Base-by-base conservation (phyloP, 2,888 invertebrate species). In the Cepaea hortensis region DNA sequence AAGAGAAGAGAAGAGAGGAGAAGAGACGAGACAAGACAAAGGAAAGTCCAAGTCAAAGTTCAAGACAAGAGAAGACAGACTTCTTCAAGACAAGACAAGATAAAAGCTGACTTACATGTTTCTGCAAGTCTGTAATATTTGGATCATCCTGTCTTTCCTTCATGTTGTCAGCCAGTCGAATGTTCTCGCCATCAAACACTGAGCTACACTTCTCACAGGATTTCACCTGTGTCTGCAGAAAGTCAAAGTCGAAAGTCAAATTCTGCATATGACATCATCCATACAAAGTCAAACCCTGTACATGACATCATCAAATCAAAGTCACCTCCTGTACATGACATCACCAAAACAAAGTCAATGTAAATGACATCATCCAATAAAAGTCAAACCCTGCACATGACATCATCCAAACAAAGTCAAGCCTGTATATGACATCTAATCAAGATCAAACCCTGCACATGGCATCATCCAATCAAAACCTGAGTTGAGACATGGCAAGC, bases 81-180 rank as follows among this genome's bases (percentile, higher is more conserved):
- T 13, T 13, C 9, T 65, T 11, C 18, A 65, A 65, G 18, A 18
- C 18, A 65, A 73, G 73, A 23, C 13, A 20, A 79, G 35, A 35
- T 18, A 61, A 79, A 61, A 3, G 23, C 23, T 35, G 62, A 1
- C 68, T 23, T 81, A 84, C 87, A 11, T 87, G 87, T 81, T 81
- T 87, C 55, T 87, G 87, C 48, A 87, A 76, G 35, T 84, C 84
- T 80, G 84, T 87, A 11, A 87, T 55, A 15, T 87, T 84, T 20
- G 87, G 87, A 46, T 87, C 87, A 23, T 81, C 81, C 23, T 84
- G 84, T 20, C 70, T 75, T 70, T 87, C 87, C n/a, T 80, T 84
- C 18, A 50, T 18, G 46, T 81, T 81, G 76, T 84, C 81, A 3
- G 46, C 23, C 46, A 76, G 62, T 50, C 84, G 62, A 13, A 84